Evolutionary conservation across 2,797 vertebrate genomes (phyloP).

Genomic region (Eulemur albifrons): DNA sequence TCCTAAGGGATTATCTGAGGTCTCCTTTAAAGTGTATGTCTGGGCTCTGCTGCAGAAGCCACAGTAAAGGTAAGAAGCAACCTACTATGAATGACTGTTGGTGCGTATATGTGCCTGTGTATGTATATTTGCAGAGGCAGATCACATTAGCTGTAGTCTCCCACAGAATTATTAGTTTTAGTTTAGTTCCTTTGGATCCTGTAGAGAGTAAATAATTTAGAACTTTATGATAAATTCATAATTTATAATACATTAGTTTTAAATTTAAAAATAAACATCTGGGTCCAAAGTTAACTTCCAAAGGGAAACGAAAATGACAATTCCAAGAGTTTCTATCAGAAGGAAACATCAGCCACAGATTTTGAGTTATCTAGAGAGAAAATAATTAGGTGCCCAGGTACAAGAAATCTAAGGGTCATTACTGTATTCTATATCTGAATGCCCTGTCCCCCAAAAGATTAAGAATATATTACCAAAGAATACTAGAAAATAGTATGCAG

Average conservation of each 20-base stretch:
- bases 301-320: conserved; percentile 44
- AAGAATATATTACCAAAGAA: neutral
- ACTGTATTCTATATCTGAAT: neutral
- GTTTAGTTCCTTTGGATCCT: conserved; percentile 1
- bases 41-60: neutral
- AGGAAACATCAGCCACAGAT: neutral
- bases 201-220: neutral
- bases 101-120: neutral
- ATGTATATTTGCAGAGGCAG: neutral
- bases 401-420: conserved; percentile 14
- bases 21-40: neutral
- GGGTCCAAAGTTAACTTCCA: conserved; percentile 45
- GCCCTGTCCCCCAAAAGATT: neutral
- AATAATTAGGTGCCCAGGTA: neutral
- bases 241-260: conserved; percentile 6
- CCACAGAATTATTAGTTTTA: neutral
- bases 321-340: conserved; percentile 6
- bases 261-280: conserved; percentile 45
- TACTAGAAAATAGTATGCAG: neutral
- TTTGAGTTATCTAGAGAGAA: conserved; percentile 20
- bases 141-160: neutral
- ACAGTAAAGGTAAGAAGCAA: conserved; percentile 7
- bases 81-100: neutral
- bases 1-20: neutral
- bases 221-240: neutral